Percentiles rank a stretch among this genome's conserved stretches.
Evolutionary conservation across 2,888 invertebrate genomes (phyloP).

Genomic region (Hartigia nigra): DNA sequence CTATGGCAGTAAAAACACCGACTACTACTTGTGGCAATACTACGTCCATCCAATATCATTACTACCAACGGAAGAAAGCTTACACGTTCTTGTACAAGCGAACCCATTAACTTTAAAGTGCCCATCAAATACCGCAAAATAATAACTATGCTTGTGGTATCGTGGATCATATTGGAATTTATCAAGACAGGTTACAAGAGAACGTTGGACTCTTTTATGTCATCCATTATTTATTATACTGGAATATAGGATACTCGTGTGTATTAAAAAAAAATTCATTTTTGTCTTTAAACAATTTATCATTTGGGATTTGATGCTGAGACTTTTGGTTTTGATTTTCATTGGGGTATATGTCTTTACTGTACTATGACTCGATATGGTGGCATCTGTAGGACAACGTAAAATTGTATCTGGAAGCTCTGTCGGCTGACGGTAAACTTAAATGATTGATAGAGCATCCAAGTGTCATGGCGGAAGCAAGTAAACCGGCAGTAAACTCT

Average conservation of each 20-base stretch:
- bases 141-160: constrained; percentile 28
- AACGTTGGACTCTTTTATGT: neutral
- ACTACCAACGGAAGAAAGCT: constrained; percentile 34
- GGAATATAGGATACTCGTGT: neutral
- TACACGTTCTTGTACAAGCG: constrained; percentile 24
- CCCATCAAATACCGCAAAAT: constrained; percentile 28
- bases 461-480: neutral
- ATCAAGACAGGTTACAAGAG: neutral
- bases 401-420: neutral
- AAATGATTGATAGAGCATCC: neutral
- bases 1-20: neutral
- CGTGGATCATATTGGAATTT: constrained; percentile 38
- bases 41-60: neutral
- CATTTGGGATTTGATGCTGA: too few relatives aligned
- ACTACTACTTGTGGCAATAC: neutral
- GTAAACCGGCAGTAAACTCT: neutral
- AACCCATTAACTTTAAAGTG: constrained; percentile 28
- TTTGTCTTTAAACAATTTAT: too few relatives aligned
- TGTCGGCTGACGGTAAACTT: neutral
- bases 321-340: neutral
- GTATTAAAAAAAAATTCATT: neutral
- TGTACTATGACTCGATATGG: neutral
- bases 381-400: too few relatives aligned
- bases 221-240: neutral
- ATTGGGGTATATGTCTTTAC: neutral